A percentile compares a stretch with the other conserved stretches of the same genome.
These are phyloP conservation scores for Leptopilina boulardi DNA, from an alignment of 1,140 invertebrate species.

Conservation along the genomic window DNA sequence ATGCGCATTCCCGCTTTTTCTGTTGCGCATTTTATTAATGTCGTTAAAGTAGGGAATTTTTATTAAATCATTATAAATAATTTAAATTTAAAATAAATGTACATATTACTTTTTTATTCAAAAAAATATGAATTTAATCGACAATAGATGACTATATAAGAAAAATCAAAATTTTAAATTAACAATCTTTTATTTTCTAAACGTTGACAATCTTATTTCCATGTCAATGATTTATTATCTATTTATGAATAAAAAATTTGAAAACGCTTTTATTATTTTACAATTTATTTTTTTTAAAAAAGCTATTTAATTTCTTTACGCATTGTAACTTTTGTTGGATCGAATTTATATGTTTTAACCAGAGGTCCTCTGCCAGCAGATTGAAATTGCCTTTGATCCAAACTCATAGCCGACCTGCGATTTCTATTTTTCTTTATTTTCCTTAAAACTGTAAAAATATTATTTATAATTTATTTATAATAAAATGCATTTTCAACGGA, in stretches of 20 bases:
- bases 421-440: not conserved
- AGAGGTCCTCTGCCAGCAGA: slow-evolving; percentile 90
- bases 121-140: too few species aligned
- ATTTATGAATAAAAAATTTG: not conserved
- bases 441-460: slow-evolving; percentile 79
- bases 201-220: too few species aligned
- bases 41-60: not conserved
- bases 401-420: not conserved
- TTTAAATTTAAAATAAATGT: too few species aligned
- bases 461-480: not conserved
- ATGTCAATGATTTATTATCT: not conserved
- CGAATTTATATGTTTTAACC: slow-evolving; percentile 90
- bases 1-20: not conserved
- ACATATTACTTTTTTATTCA: too few species aligned
- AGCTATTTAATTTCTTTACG: not conserved
- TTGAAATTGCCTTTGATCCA: slow-evolving; percentile 86
- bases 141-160: too few species aligned
- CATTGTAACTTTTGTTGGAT: slow-evolving; percentile 83
- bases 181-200: too few species aligned
- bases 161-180: too few species aligned
- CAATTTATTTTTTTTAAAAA: too few species aligned
- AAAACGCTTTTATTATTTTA: too few species aligned
- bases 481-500: not conserved
- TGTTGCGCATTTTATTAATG: not conserved
- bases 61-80: not conserved